phyloP scores from a whole-genome alignment of 2,797 vertebrate genomes.

The Macroramphosus scolopax region DNA sequence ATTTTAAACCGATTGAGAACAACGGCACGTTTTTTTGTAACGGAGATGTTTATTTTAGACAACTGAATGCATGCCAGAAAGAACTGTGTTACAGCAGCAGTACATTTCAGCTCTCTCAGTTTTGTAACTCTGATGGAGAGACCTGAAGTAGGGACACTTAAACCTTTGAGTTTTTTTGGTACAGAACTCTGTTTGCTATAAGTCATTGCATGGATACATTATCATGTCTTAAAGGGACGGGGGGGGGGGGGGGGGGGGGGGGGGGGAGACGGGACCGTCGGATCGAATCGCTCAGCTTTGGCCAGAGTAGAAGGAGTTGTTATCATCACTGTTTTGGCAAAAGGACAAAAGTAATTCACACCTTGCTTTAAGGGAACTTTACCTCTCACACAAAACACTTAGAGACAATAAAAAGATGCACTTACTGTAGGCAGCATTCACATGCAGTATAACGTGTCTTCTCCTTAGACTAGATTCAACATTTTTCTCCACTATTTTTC shows the following conservation, averaged over 20 bases:
- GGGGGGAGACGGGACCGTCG: conserved; percentile 44
- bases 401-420: conserved; percentile 84
- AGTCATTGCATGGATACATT: conserved; percentile 77
- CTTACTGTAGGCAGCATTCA: conserved; percentile 86
- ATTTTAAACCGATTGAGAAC: conserved; percentile 24
- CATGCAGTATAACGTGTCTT: conserved; percentile 87
- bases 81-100: conserved; percentile 93
- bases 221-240: conserved; percentile 50
- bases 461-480: conserved; percentile 72
- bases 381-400: conserved; percentile 89
- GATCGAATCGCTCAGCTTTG: conserved; percentile 73
- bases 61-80: conserved; percentile 91
- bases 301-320: conserved; percentile 74
- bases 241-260: conserved; percentile 8
- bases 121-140: conserved; percentile 75
- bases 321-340: conserved; percentile 81
- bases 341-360: conserved; percentile 85
- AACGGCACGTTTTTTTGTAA: conserved; percentile 51
- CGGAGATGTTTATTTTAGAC: conserved; percentile 83
- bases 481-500: conserved; percentile 77
- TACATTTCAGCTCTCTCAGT: conserved; percentile 83
- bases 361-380: conserved; percentile 80
- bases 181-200: conserved; percentile 52
- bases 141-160: conserved; percentile 63
- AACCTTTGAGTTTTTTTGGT: conserved; percentile 37